Evolutionary conservation across 2,888 invertebrate genomes (phyloP).

Genomic region (Stomorhina lunata): DNA sequence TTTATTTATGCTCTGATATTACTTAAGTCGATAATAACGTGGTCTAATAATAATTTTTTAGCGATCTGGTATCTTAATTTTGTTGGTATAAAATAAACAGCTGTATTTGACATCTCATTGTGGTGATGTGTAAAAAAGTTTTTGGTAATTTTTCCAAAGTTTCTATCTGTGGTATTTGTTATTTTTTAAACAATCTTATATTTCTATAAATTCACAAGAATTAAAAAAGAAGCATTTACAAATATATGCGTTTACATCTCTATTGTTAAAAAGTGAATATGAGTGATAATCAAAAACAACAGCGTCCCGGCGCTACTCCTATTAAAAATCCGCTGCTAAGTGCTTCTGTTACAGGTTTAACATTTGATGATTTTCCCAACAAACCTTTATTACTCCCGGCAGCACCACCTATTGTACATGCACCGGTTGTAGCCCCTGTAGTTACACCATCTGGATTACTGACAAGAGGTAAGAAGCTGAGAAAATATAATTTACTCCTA

Average conservation of each 20-base stretch:
- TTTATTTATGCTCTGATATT: neutral
- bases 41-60: neutral
- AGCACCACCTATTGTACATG: conserved; percentile 77
- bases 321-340: conserved; percentile 87
- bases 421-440: conserved; percentile 62
- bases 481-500: neutral
- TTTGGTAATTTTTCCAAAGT: conserved; percentile 7
- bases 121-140: conserved; percentile 61
- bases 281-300: conserved; percentile 56
- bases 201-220: neutral
- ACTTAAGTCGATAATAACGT: neutral
- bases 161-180: conserved; percentile 3
- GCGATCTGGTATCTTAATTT: conserved; percentile 11
- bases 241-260: neutral
- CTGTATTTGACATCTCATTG: conserved; percentile 55
- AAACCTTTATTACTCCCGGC: conserved; percentile 87
- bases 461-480: conserved; percentile 49
- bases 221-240: conserved; percentile 3
- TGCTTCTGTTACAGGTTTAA: conserved; percentile 86
- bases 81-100: conserved; percentile 14
- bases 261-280: conserved; percentile 36
- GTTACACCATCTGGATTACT: conserved; percentile 67
- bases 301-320: conserved; percentile 41
- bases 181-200: neutral
- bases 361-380: conserved; percentile 87